These are phyloP conservation scores for Parasteatoda tepidariorum DNA, from an alignment of 1,140 invertebrate genomes.

Conservation along the genomic window DNA sequence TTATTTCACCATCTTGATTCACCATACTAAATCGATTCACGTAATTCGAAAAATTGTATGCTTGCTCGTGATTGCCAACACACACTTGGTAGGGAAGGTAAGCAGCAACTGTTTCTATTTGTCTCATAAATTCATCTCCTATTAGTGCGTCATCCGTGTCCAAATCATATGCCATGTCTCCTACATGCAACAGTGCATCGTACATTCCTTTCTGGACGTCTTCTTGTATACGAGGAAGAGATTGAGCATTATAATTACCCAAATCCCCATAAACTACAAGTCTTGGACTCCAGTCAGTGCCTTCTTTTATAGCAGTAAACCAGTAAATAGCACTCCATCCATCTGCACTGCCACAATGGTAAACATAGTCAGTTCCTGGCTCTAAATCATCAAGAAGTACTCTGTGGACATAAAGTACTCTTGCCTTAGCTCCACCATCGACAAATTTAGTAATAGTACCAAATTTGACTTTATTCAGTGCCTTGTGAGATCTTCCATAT, in stretches of 20 bases:
- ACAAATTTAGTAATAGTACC: conserved; percentile 79
- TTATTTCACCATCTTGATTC: conserved; percentile 58
- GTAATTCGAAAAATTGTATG: conserved; percentile 89
- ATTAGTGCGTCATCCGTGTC: conserved; percentile 80
- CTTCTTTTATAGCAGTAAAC: conserved; percentile 67
- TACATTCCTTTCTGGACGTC: conserved; percentile 69
- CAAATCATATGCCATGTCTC: conserved; percentile 97
- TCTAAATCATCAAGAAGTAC: conserved; percentile 74
- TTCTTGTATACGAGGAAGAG: conserved; percentile 69
- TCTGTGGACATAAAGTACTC: conserved; percentile 84
- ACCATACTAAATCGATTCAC: conserved; percentile 77
- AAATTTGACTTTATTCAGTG: conserved; percentile 71
- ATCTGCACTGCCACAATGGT: conserved; percentile 68
- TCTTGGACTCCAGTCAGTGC: conserved; percentile 68
- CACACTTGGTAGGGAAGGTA: conserved; percentile 92
- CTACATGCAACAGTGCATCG: conserved; percentile 73
- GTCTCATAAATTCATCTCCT: conserved; percentile 91
- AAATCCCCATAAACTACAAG: conserved; percentile 73
- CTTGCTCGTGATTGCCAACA: conserved; percentile 90
- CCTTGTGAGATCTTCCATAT: conserved; percentile 75
- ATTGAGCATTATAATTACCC: conserved; percentile 71
- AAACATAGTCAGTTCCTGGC: conserved; percentile 74
- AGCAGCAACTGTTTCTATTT: conserved; percentile 87
- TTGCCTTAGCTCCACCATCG: conserved; percentile 79
- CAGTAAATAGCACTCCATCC: conserved; percentile 69